Percentiles rank a stretch among this genome's conserved stretches.
Conservation (phyloP, 2,797 vertebrate species). For the Danio aesculapii region DNA sequence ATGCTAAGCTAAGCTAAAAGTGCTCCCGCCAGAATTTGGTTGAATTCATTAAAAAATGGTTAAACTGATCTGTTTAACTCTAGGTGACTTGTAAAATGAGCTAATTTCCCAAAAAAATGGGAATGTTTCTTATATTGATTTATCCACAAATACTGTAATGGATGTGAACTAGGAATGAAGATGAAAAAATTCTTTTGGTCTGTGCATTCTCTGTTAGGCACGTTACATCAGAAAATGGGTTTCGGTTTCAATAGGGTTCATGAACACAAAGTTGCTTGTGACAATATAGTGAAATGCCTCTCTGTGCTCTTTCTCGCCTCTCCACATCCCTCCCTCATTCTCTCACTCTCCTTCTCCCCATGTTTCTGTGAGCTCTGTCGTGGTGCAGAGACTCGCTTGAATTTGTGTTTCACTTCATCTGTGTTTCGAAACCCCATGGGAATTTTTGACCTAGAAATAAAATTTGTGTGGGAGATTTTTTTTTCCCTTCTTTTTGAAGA, state of each 20-base stretch:
- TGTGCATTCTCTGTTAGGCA: not conserved
- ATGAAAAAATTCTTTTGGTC: not conserved
- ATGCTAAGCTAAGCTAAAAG: too few species aligned
- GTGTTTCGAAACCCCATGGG: conserved; percentile 72
- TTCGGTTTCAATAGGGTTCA: not conserved
- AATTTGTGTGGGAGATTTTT: conserved; percentile 79
- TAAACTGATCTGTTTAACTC: too few species aligned
- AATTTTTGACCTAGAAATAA: conserved; percentile 80
- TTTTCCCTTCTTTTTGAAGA: conserved; percentile 69
- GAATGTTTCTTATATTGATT: too few species aligned
- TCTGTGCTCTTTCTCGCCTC: conserved; percentile 23
- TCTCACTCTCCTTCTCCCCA: not conserved
- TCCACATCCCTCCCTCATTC: conserved; percentile 43
- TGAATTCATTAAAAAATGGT: too few species aligned
- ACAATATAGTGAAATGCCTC: conserved; percentile 19
- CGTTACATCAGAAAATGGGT: conserved; percentile 4
- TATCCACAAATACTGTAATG: not conserved
- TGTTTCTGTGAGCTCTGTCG: conserved; percentile 59
- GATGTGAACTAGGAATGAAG: not conserved
- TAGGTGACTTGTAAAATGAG: too few species aligned
- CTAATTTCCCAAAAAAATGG: too few species aligned
- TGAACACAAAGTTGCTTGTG: conserved; percentile 20
- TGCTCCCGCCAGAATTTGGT: too few species aligned
- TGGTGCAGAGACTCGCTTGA: conserved; percentile 43
- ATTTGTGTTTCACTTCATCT: conserved; percentile 67